Conservation (phyloP, 2,797 vertebrate species). For the Falco berigora region DNA sequence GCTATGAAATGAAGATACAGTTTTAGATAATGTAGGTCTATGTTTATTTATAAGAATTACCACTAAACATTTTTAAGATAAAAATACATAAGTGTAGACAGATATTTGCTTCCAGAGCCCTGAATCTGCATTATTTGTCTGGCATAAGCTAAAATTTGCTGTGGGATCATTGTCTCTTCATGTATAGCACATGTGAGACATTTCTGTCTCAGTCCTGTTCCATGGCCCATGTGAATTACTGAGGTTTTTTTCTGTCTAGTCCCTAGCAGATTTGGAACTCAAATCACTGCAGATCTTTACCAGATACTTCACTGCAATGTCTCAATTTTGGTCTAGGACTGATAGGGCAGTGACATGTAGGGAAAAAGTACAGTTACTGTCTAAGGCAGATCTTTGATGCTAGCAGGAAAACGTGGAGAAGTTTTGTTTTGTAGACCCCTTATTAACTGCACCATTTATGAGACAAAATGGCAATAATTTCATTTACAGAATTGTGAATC, state of each 20-base stretch:
- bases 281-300: background rate
- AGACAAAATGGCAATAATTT: background rate
- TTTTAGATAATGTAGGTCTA: background rate
- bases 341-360: background rate
- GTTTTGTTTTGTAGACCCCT: background rate
- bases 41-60: background rate
- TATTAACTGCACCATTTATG: background rate
- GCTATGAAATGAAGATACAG: background rate
- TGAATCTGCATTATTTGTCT: background rate
- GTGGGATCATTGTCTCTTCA: background rate
- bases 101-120: background rate
- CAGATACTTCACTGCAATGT: background rate
- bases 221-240: background rate
- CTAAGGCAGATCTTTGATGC: background rate
- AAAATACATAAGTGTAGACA: background rate
- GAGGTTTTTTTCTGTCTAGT: rapidly evolving
- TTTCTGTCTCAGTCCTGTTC: background rate
- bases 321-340: background rate
- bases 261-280: background rate
- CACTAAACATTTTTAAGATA: background rate
- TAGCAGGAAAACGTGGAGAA: background rate
- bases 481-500: background rate
- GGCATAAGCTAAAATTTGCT: background rate
- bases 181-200: background rate
- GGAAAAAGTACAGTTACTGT: background rate